Evolutionary conservation across 2,888 invertebrate species (phyloP), one percentile per base, ranked within the genome.

Genomic region (Agriopis leucophaearia): DNA sequence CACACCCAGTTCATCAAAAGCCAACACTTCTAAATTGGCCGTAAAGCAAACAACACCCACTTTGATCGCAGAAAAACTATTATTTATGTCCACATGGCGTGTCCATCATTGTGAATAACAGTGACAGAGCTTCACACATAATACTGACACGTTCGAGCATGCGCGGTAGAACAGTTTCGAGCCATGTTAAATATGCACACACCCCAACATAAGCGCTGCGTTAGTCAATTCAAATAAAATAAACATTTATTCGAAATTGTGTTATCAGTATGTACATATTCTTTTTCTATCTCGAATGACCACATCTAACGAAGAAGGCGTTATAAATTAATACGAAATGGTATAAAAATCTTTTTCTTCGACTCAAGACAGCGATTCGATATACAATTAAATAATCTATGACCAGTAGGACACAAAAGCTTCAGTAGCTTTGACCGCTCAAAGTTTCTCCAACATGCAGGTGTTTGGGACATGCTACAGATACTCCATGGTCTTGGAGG

Each of bases 61-160:
- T 82, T 83, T 73, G 70, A 66, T 64, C 70, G 72, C 81, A 79
- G 75, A 74, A 79, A 75, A 82, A 78, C 80, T 77, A 79, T 84
- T 83, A 87, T 86, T 84, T 83, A 86, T 86, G 82, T 85, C 82
- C 76, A 80, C 79, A 78, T 81, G 81, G 80, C 78, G 76, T 78
- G 78, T 80, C 82, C 87, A 86, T 89, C 87, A 88, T 87, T 88
- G 87, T 84, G 82, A 68, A 70, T 69, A 48, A 16, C 61, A 64
- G 57, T 66, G 3, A 50, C 50, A 0, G 16, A 57, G 38, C 40
- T 64, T 13, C n/a, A 0, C 2, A 27, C 47, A 51, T 42, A 62
- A 3, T 44, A 50, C 5, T 35, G 8, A 38, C 18, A 6, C 36
- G 16, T 51, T 18, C 51, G 13, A 9, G 4, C 38, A 42, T 42